Evolutionary conservation across 2,113 vertebrate genomes (phyloP).

Genomic region (Aspiorhynchus laticeps): DNA sequence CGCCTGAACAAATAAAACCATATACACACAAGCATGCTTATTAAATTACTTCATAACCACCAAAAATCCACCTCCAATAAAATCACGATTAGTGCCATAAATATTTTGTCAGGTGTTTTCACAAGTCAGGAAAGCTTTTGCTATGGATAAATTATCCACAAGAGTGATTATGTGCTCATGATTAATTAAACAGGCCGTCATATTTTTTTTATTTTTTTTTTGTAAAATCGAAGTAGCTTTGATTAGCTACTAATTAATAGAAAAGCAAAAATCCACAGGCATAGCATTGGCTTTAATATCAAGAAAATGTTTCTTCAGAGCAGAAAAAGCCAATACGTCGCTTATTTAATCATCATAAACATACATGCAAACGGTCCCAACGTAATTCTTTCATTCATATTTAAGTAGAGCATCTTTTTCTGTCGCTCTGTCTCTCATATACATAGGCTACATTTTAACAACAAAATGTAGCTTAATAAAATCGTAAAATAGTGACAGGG

Average conservation of each 20-base stretch:
- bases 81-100: constrained; percentile 3
- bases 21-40: neutral
- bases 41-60: constrained; percentile 13
- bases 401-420: neutral
- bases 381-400: neutral
- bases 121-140: constrained; percentile 24
- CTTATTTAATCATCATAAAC: neutral
- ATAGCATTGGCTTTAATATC: neutral
- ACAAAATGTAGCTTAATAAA: neutral
- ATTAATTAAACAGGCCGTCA: constrained; percentile 4
- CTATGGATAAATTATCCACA: constrained; percentile 8
- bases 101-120: constrained; percentile 36
- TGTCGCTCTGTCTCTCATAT: neutral
- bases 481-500: neutral
- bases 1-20: constrained; percentile 69
- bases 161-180: constrained; percentile 1
- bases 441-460: neutral
- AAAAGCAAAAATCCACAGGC: neutral
- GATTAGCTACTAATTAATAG: neutral
- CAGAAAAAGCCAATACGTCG: neutral
- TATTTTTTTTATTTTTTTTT: neutral
- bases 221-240: constrained; percentile 7
- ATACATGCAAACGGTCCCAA: neutral
- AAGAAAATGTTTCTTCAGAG: neutral
- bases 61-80: constrained; percentile 25